A percentile compares a stretch with the other conserved stretches of the same genome.
These are phyloP conservation scores for Papilio demoleus DNA, from an alignment of 2,888 invertebrate genomes.

Conservation along the genomic window DNA sequence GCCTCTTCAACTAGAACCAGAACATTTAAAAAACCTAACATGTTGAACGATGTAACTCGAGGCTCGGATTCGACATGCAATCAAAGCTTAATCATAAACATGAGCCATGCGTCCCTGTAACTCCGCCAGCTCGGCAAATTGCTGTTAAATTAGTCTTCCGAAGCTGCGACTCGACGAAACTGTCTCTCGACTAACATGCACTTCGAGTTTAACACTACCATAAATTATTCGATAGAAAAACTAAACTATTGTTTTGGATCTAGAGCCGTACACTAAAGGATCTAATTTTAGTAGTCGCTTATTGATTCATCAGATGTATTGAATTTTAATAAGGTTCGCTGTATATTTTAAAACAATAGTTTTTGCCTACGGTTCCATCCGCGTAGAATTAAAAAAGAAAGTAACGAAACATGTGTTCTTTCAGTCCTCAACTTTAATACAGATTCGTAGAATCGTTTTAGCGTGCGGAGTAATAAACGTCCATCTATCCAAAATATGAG, in stretches of 20 bases:
- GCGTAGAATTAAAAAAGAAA: no score
- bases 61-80: slow-evolving; percentile 48
- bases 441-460: no score
- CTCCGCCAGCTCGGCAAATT: slow-evolving; percentile 56
- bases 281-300: not conserved
- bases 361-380: no score
- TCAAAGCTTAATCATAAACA: slow-evolving; percentile 52
- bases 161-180: slow-evolving; percentile 45
- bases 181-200: slow-evolving; percentile 42
- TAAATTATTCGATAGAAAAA: slow-evolving; percentile 34
- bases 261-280: slow-evolving; percentile 3
- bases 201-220: slow-evolving; percentile 33
- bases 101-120: slow-evolving; percentile 48
- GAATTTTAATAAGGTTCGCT: no score
- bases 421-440: no score
- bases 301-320: not conserved
- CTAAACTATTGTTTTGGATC: slow-evolving; percentile 13
- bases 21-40: not conserved
- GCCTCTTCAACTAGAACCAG: not conserved
- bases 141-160: slow-evolving; percentile 62
- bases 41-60: not conserved
- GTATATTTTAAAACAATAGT: no score
- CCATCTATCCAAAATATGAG: no score
- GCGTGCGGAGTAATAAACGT: no score
- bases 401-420: no score